Percentiles rank a stretch among this genome's conserved stretches.
Evolutionary conservation across 2,888 invertebrate species (phyloP).

Genomic region (Xestia rhomboidea): DNA sequence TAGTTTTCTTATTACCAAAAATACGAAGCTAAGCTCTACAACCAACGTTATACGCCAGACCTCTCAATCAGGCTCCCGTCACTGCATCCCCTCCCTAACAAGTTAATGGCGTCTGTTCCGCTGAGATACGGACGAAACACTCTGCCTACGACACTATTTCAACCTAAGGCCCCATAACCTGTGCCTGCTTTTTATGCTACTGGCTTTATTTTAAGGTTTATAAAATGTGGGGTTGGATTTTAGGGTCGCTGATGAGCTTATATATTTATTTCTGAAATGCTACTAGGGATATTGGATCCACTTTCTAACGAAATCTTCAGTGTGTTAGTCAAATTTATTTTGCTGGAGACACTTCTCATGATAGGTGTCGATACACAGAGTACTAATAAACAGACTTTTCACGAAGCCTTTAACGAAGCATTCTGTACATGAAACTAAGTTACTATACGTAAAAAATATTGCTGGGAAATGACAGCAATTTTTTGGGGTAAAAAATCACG

Average conservation of each 20-base stretch:
- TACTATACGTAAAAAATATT: no score
- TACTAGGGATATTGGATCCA: background rate
- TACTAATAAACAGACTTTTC: no score
- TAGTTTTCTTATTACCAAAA: background rate
- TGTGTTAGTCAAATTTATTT: background rate
- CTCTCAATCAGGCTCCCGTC: slow-evolving; percentile 24
- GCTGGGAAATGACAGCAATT: no score
- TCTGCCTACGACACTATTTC: slow-evolving; percentile 70
- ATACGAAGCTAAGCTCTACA: background rate
- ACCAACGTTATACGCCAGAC: background rate
- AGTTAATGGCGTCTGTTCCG: slow-evolving; percentile 83
- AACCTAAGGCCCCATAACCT: slow-evolving; percentile 59
- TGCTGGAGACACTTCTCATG: background rate
- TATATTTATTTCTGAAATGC: background rate
- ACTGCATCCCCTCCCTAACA: slow-evolving; percentile 59
- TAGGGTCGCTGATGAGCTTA: background rate
- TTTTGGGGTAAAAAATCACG: no score
- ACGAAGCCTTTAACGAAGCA: no score
- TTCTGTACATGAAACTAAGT: no score
- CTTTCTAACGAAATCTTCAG: no score
- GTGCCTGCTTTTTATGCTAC: slow-evolving; percentile 26
- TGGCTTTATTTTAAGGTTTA: slow-evolving; percentile 33
- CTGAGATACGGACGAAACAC: slow-evolving; percentile 83
- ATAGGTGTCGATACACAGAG: background rate
- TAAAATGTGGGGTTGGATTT: slow-evolving; percentile 13